phyloP scores from a whole-genome alignment of 2,888 invertebrate genomes.

The Azorinus chamasolen region DNA sequence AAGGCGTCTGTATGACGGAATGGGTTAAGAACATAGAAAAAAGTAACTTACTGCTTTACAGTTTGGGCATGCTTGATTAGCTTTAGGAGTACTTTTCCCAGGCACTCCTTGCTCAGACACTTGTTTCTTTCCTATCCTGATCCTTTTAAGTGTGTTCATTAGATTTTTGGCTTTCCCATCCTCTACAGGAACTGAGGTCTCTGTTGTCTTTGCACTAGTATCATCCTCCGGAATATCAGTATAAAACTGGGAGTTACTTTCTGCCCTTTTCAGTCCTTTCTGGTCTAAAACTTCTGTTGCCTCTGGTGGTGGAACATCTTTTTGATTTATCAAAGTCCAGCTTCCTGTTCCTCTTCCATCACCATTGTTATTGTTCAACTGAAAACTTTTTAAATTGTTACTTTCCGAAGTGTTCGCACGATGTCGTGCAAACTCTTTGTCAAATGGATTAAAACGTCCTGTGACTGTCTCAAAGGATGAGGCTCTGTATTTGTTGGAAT shows the following conservation, averaged over 20 bases:
- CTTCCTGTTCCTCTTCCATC: constrained; percentile 18
- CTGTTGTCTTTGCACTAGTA: neutral
- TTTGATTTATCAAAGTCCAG: constrained; percentile 48
- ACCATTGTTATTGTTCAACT: too few species aligned
- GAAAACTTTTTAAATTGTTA: too few species aligned
- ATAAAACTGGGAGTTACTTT: neutral
- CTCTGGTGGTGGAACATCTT: constrained; percentile 14
- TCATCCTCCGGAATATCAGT: too few species aligned
- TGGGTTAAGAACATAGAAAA: too few species aligned
- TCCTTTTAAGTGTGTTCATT: constrained; percentile 64
- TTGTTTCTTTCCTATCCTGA: constrained; percentile 53
- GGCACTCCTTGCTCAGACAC: constrained; percentile 37
- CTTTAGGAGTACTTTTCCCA: neutral
- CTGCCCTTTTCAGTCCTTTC: constrained; percentile 8
- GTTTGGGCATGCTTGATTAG: constrained; percentile 50
- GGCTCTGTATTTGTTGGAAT: too few species aligned
- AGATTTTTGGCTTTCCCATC: constrained; percentile 52
- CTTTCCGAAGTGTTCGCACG: too few species aligned
- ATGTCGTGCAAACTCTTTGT: too few species aligned
- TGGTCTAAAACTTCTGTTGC: constrained; percentile 10
- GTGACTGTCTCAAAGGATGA: neutral
- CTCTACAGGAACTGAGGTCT: constrained; percentile 1
- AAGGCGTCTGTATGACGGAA: too few species aligned
- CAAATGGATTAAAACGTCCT: neutral
- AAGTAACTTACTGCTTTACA: constrained; percentile 72